A percentile compares a stretch with the other conserved stretches of the same genome.
These are phyloP conservation scores for Sinohyriopsis cumingii DNA, from an alignment of 2,888 invertebrate genomes.

Conservation along the genomic window DNA sequence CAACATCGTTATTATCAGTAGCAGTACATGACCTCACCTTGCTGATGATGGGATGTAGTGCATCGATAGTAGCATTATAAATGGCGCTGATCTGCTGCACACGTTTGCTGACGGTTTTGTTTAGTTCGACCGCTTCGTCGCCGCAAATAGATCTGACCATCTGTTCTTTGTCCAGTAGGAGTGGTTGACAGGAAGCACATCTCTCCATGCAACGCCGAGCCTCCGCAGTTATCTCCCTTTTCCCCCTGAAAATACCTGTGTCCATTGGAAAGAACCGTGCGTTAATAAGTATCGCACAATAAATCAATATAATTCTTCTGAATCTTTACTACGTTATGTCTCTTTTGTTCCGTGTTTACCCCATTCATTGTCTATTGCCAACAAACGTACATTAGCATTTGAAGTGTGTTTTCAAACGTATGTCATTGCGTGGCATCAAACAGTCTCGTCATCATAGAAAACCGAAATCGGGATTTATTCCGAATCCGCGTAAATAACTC, in stretches of 20 bases:
- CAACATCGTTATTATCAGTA: not conserved
- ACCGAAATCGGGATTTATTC: no score
- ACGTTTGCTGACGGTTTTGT: slow-evolving; percentile 21
- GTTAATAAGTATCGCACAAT: not conserved
- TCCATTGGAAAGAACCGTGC: not conserved
- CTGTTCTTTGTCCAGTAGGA: slow-evolving; percentile 21
- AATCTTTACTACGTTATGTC: no score
- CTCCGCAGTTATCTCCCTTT: slow-evolving; percentile 21
- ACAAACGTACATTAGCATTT: no score
- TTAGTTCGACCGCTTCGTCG: slow-evolving; percentile 16
- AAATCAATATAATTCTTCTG: no score
- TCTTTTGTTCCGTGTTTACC: no score
- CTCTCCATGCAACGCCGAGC: slow-evolving; percentile 27
- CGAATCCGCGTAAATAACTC: no score
- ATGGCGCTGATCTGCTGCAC: slow-evolving; percentile 14
- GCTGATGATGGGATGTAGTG: slow-evolving; percentile 17
- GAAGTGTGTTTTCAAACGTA: no score
- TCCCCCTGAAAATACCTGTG: slow-evolving; percentile 22
- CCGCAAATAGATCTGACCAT: slow-evolving; percentile 30
- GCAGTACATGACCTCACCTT: slow-evolving; percentile 14
- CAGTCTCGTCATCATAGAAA: no score
- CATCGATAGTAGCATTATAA: slow-evolving; percentile 26
- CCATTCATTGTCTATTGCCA: no score
- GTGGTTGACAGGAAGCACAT: slow-evolving; percentile 21
- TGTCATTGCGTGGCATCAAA: no score